These are phyloP conservation scores for Centruroides sculpturatus DNA, from an alignment of 1,140 invertebrate species.

Conservation along the genomic window DNA sequence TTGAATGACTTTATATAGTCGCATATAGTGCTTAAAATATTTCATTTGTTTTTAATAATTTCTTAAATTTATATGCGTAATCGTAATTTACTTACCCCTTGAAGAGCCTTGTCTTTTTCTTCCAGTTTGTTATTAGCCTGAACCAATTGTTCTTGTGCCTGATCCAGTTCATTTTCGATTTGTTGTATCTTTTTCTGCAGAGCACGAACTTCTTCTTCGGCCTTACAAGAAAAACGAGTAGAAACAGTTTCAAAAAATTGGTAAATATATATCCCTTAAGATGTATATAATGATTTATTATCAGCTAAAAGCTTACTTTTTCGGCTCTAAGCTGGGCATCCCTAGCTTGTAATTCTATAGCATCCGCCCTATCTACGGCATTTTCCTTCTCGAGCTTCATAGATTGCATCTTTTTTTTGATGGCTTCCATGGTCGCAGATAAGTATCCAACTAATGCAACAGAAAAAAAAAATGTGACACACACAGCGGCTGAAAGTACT, in stretches of 20 bases:
- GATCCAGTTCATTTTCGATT: conserved; percentile 24
- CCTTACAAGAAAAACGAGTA: conserved; percentile 1
- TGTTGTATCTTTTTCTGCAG: conserved; percentile 26
- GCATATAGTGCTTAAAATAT: too few relatives aligned
- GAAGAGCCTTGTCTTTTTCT: conserved; percentile 24
- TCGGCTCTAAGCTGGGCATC: conserved; percentile 86
- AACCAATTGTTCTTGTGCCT: conserved; percentile 21
- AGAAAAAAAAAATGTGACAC: too few relatives aligned
- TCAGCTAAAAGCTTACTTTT: conserved; percentile 45
- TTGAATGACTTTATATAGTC: too few relatives aligned
- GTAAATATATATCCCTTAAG: too few relatives aligned
- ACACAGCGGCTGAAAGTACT: too few relatives aligned
- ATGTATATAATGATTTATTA: not conserved
- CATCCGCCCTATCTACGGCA: conserved; percentile 86
- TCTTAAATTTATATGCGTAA: too few relatives aligned
- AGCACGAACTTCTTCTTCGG: conserved; percentile 22
- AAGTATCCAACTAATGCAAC: not conserved
- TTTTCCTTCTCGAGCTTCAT: conserved; percentile 99
- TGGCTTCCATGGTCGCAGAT: conserved; percentile 70
- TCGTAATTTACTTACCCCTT: conserved; percentile 15
- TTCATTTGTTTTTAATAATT: too few relatives aligned
- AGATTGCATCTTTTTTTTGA: conserved; percentile 99
- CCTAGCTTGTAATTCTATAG: conserved; percentile 84
- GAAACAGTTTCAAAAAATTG: not conserved
- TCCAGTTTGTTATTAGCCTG: conserved; percentile 21